These are phyloP conservation scores for Peucedramus taeniatus DNA, from an alignment of 2,113 vertebrate genomes.

Conservation along the genomic window DNA sequence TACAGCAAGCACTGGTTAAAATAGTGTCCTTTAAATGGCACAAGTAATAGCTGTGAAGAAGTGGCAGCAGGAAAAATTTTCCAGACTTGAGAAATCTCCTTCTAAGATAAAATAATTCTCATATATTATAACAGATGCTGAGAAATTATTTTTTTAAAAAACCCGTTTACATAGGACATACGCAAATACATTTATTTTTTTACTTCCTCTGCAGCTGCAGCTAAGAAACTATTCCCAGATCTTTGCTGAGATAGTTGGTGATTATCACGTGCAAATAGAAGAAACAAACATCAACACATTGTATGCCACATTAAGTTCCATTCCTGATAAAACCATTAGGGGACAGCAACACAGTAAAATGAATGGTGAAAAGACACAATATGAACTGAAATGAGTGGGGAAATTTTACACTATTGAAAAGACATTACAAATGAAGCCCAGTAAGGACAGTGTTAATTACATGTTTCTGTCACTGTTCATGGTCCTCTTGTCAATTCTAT, in stretches of 20 bases:
- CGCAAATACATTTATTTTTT: background rate
- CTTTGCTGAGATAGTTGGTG: constrained; percentile 28
- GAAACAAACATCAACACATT: constrained; percentile 37
- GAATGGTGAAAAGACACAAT: background rate
- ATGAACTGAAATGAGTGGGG: background rate
- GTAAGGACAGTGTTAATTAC: background rate
- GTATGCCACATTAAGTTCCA: background rate
- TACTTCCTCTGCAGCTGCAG: constrained; percentile 56
- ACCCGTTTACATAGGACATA: constrained; percentile 5
- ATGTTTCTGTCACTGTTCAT: background rate
- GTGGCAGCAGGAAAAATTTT: background rate
- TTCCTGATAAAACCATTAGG: background rate
- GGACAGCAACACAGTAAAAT: background rate
- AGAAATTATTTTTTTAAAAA: constrained; percentile 8
- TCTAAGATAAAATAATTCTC: constrained; percentile 26
- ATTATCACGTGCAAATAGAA: constrained; percentile 29
- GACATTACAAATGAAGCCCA: background rate
- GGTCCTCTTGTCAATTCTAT: background rate
- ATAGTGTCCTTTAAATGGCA: background rate
- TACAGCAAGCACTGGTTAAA: background rate
- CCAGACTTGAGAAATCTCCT: background rate
- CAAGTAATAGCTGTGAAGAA: background rate
- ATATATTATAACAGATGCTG: constrained; percentile 10
- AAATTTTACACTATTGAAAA: background rate
- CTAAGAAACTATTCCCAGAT: constrained; percentile 51